Conservation (phyloP, 2,888 invertebrate genomes). For the Teleiodes luculella region DNA sequence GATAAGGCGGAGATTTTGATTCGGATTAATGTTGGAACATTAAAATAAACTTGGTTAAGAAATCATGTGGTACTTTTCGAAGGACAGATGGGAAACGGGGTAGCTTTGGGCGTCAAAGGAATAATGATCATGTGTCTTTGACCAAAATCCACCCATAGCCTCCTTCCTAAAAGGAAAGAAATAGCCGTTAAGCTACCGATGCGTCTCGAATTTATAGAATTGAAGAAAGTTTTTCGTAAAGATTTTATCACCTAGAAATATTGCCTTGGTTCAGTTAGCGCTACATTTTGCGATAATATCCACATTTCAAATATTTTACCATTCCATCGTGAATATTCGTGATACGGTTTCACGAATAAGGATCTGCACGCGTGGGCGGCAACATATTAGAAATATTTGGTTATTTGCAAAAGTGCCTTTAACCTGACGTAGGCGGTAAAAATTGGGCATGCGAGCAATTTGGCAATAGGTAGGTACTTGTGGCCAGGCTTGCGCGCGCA, state of each 20-base stretch:
- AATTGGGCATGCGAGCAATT: conserved; percentile 5
- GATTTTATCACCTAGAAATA: neutral
- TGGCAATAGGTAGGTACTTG: conserved; percentile 3
- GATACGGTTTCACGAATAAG: neutral
- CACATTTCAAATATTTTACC: neutral
- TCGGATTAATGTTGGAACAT: conserved; percentile 1
- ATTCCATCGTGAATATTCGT: too few species aligned
- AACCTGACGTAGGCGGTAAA: conserved; percentile 6
- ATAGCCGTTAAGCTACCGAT: too few species aligned
- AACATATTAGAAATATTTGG: neutral
- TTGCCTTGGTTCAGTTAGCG: neutral
- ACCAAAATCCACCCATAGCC: too few species aligned
- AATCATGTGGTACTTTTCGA: too few species aligned
- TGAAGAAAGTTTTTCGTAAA: neutral
- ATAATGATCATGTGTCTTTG: too few species aligned
- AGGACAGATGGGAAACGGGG: too few species aligned
- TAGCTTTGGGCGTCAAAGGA: too few species aligned
- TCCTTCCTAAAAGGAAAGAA: too few species aligned
- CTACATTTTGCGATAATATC: neutral
- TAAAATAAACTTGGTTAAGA: too few species aligned
- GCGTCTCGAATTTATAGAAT: neutral
- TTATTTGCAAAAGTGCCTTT: conserved; percentile 5
- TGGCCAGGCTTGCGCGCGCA: neutral
- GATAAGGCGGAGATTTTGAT: neutral
- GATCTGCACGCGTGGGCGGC: neutral